A percentile compares a stretch with the other conserved stretches of the same genome.
Evolutionary conservation across 2,113 vertebrate genomes (phyloP).

Genomic region (Silurus meridionalis): DNA sequence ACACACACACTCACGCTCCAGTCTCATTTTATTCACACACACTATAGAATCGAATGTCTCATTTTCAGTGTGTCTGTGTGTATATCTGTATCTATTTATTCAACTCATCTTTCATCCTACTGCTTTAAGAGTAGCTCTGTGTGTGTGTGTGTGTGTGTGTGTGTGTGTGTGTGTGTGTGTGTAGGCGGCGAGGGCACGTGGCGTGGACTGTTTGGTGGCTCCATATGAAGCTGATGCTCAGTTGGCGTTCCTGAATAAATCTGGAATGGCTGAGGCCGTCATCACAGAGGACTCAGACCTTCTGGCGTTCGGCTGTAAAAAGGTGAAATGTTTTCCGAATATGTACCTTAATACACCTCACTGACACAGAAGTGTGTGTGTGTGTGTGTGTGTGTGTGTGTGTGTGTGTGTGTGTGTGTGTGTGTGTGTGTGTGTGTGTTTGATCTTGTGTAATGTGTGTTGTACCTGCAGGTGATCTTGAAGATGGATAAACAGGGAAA

Average conservation of each 20-base stretch:
- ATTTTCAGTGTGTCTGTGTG: neutral
- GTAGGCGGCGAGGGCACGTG: conserved; percentile 82
- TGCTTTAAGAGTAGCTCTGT: neutral
- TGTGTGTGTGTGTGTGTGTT: neutral
- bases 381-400: neutral
- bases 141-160: conserved; percentile 21
- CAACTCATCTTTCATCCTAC: neutral
- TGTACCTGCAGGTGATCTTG: conserved; percentile 82
- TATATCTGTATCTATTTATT: neutral
- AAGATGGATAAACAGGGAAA: conserved; percentile 97
- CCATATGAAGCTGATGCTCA: conserved; percentile 98
- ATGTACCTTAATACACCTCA: neutral
- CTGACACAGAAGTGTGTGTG: neutral
- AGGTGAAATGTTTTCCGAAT: conserved; percentile 62
- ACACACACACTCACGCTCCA: neutral
- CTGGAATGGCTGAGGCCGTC: conserved; percentile 86
- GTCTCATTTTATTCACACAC: neutral
- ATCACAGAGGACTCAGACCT: conserved; percentile 97
- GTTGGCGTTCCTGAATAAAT: conserved; percentile 89
- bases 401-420: neutral
- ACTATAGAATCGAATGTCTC: neutral
- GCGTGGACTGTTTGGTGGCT: conserved; percentile 91
- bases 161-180: neutral
- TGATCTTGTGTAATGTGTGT: neutral
- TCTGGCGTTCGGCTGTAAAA: conserved; percentile 95